Base-by-base conservation (phyloP, 2,888 invertebrate species). In the Eulithis prunata region DNA sequence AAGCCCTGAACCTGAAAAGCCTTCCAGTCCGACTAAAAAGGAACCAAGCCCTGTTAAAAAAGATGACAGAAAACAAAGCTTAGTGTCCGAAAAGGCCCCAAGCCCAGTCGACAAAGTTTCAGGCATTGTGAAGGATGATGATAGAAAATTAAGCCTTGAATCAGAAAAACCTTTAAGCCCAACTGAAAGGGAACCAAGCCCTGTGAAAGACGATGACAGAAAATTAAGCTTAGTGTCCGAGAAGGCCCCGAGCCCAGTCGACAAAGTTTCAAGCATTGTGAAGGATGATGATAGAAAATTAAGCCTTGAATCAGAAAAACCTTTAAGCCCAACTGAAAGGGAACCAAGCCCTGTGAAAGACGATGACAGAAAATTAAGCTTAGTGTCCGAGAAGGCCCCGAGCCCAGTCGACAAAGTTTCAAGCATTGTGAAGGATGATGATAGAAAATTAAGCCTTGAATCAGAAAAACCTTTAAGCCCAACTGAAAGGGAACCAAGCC, bases 301-400 rank as follows among this genome's bases (percentile, higher is more conserved):
- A 3, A 49, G 49, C 21, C 3, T 10, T 7, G 41, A 3, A 8
- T 41, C 41, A 1, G 41, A 41, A 6, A 41, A 41, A 10, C 2
- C 49, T 47, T 0, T 14, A 5, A 47, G 6, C 13, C 8, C 7
- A 14, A 47, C 10, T 7, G 21, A 21, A 13, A 49, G 13, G 7
- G 62, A 28, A 32, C 6, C 56, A 3, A 62, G 62, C n/a, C 14
- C 49, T n/a, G n/a, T 45, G 4, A 45, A 32, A 2, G 49, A 21
- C 1, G 49, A 49, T 21, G 49, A 49, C 2, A 71, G 72, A 28
- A 69, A 47, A 28, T 45, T 68, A 47, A 76, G 71, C 53, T 36
- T 64, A 0, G 21, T 38, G 1, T 45, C 55, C 68, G 55, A 21
- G 21, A 53, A 36, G 36, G 8, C 12, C 2, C 13, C 32, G 5